Base-by-base conservation (phyloP, 2,888 invertebrate species). In the Dione vanillae region DNA sequence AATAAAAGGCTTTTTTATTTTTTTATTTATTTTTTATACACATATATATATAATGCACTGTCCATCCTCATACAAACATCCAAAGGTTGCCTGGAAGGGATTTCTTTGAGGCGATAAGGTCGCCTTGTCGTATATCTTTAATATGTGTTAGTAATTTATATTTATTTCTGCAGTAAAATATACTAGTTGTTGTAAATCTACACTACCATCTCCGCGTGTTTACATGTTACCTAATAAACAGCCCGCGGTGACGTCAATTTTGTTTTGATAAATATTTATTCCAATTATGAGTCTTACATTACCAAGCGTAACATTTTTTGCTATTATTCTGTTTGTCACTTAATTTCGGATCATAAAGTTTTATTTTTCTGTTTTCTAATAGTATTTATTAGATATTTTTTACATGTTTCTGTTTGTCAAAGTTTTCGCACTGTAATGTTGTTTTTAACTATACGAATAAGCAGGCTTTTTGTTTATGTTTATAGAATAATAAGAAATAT, bases 321-420 rank as follows among this genome's bases (percentile, higher is more conserved):
- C 58, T 43, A 58, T 10, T 37, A 35, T 47, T 49, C 27, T 51
- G 51, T 49, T 51, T 67, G 41, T 59, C 49, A 56, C 56, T 19
- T 41, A n/a, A 49, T 41, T 27, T 37, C 40, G 49, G 20, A 20
- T 20, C 47, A 19, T 27, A 59, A 11, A 47, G 47, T 47, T 67
- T 66, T 67, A 67, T 59, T 67, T 59, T 16, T 14, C 16, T 49
- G 16, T 64, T 64, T 16, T 67, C 14, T 16, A 9, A 54, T 16
- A 20, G 37, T 56, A n/a, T 49, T 67, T 49, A 16, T 67, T n/a
- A 5, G 20, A 59, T 59, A 12, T 59, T 41, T 58, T 59, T 27
- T 35, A 16, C 7, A 10, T 12, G n/a, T 59, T 59, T 12, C n/a
- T 14, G 56, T 56, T 2, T 37, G 37, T 19, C 2, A 16, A 37